phyloP scores from a whole-genome alignment of 2,113 vertebrate species.

The Irena cyanogastra region DNA sequence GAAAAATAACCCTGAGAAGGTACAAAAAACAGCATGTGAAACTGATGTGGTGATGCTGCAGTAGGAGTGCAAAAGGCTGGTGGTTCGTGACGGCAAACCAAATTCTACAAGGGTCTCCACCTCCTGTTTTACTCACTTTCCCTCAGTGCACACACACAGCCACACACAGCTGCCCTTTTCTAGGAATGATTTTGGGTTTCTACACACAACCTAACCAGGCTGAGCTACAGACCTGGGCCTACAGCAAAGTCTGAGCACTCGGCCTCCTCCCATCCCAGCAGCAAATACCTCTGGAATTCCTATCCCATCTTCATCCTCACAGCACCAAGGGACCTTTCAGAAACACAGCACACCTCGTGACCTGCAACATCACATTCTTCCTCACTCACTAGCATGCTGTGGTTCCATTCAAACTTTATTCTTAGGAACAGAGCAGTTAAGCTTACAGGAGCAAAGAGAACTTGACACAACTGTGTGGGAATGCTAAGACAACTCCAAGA shows the following conservation, averaged over 20 bases:
- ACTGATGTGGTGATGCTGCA: background rate
- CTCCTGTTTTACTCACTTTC: background rate
- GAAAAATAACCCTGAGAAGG: background rate
- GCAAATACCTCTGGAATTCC: background rate
- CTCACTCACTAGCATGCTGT: background rate
- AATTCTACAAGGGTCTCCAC: background rate
- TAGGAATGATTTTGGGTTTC: background rate
- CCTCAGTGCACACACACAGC: background rate
- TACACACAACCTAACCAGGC: background rate
- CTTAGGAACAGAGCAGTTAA: background rate
- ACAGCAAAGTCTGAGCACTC: background rate
- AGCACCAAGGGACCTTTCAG: background rate
- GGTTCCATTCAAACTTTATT: background rate
- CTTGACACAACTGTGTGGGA: background rate
- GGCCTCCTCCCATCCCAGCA: background rate
- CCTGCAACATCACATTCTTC: background rate
- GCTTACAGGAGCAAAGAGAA: background rate
- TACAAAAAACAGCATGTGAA: rapidly evolving
- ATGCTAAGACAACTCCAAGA: too few relatives aligned
- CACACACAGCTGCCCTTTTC: background rate
- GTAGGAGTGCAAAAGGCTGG: background rate
- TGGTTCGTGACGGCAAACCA: rapidly evolving
- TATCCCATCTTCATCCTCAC: background rate
- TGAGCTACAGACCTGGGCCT: background rate
- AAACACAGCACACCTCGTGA: background rate